phyloP scores from a whole-genome alignment of 2,113 vertebrate genomes.

The Dicerorhinus sumatrensis region DNA sequence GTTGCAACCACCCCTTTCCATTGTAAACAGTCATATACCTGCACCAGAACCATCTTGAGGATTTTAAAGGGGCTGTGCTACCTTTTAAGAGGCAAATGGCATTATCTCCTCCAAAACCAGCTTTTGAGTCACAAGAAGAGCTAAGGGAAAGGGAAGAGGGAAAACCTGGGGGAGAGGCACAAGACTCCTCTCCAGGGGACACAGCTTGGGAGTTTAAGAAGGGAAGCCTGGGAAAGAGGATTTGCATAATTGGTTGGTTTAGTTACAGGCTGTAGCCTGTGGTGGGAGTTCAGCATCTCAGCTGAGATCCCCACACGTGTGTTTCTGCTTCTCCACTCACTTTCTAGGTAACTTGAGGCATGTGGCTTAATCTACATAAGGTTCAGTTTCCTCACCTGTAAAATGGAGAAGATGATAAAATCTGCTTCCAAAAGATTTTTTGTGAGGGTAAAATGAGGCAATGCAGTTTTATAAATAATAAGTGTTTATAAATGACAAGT shows the following conservation, averaged over 20 bases:
- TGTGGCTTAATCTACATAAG: neutral
- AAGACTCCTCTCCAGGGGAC: neutral
- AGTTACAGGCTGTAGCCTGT: neutral
- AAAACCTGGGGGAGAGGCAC: fast-evolving
- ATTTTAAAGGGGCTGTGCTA: neutral
- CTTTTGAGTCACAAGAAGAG: neutral
- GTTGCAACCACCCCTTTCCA: fast-evolving
- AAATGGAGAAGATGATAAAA: neutral
- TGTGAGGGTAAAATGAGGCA: neutral
- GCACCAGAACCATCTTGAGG: neutral
- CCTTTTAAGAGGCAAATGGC: neutral
- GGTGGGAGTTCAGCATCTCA: neutral
- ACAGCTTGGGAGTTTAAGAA: neutral
- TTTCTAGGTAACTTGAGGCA: neutral
- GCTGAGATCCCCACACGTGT: neutral
- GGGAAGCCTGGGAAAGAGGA: neutral
- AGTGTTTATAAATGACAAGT: neutral
- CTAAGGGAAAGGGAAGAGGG: neutral
- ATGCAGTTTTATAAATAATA: neutral
- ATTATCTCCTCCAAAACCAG: neutral
- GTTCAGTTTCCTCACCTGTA: neutral
- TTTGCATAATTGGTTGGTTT: neutral
- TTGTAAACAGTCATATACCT: neutral
- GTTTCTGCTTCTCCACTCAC: neutral
- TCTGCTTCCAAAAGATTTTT: neutral